These are phyloP conservation scores for Synchiropus splendidus DNA, from an alignment of 2,113 vertebrate species.

Conservation along the genomic window DNA sequence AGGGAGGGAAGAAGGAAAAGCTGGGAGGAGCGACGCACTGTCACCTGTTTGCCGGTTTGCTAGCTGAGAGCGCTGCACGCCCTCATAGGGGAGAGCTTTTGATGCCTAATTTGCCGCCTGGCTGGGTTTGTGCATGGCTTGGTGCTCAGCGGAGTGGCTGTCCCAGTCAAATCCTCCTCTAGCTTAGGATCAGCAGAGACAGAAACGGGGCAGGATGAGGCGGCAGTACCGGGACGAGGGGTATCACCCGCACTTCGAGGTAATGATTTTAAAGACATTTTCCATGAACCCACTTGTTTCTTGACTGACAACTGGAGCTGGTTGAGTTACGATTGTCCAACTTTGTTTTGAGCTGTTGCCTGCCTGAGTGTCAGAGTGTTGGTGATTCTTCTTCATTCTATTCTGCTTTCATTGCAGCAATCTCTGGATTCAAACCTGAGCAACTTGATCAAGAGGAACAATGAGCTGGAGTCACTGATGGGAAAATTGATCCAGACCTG, in stretches of 20 bases:
- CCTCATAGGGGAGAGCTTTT: conserved; percentile 52
- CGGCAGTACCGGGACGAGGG: conserved; percentile 56
- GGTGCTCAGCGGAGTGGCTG: conserved; percentile 43
- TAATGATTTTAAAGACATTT: conserved; percentile 12
- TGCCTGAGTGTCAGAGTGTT: conserved; percentile 1
- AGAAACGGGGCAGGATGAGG: conserved; percentile 50
- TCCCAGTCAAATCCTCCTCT: conserved; percentile 38
- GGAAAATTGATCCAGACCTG: conserved; percentile 93
- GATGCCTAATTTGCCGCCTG: conserved; percentile 60
- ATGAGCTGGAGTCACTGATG: conserved; percentile 89
- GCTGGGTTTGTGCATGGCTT: conserved; percentile 49
- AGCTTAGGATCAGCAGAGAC: conserved; percentile 26
- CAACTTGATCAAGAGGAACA: conserved; percentile 90
- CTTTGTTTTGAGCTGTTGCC: neutral
- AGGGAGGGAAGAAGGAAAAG: neutral
- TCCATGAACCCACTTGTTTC: neutral
- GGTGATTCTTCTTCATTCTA: conserved; percentile 4
- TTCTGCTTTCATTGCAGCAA: conserved; percentile 69
- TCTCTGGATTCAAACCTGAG: conserved; percentile 87
- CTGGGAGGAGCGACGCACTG: conserved; percentile 36
- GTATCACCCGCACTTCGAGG: conserved; percentile 43
- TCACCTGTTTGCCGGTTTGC: conserved; percentile 61
- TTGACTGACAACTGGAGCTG: neutral
- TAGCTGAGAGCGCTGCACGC: conserved; percentile 36
- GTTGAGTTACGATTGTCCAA: neutral